Evolutionary conservation across 2,797 vertebrate genomes (phyloP), one percentile per base, ranked within the genome.

Genomic region (Galaxias olidus): DNA sequence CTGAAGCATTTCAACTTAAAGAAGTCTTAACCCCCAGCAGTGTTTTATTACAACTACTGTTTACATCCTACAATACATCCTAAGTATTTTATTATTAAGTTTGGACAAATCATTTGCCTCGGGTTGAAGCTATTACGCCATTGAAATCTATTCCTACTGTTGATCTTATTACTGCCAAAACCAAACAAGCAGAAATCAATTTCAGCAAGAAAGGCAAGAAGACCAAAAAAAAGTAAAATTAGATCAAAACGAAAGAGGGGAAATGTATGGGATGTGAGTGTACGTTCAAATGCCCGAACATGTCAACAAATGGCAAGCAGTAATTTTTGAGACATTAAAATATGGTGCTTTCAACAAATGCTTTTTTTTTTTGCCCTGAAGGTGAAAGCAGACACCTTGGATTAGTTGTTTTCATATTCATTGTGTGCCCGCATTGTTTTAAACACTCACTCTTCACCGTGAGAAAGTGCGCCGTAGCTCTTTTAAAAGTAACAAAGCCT

Each of bases 41-140:
- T 93, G 90, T 96, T 98, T 96, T 95, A 98, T 95, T 95, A 96
- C 94, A 95, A 96, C 94, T 92, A 91, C 93, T 97, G 95, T 98
- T 98, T 96, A 96, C 95, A 97, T 96, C 94, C 94, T 93, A 95
- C 93, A 95, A 95, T 96, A 93, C 93, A 95, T 95, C 92, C 94
- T 94, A 96, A 96, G 95, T 96, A 94, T 92, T 94, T 93, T 96
- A 94, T 94, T 96, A 96, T 96, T 96, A 97, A 96, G 94, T 94
- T 94, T 95, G 94, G 95, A 97, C 95, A 96, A 98, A 97, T 96
- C 92, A 96, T 98, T 98, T 98, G 95, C 96, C 96, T 95, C 94
- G 93, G 95, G 96, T 98, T 96, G 94, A 93, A 93, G 91, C 92
- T 95, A 94, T 90, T 95, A 92, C 94, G 93, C 94, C 94, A 93